Evolutionary conservation across 2,888 invertebrate species (phyloP).

Genomic region (Caenorhabditis sp.): DNA sequence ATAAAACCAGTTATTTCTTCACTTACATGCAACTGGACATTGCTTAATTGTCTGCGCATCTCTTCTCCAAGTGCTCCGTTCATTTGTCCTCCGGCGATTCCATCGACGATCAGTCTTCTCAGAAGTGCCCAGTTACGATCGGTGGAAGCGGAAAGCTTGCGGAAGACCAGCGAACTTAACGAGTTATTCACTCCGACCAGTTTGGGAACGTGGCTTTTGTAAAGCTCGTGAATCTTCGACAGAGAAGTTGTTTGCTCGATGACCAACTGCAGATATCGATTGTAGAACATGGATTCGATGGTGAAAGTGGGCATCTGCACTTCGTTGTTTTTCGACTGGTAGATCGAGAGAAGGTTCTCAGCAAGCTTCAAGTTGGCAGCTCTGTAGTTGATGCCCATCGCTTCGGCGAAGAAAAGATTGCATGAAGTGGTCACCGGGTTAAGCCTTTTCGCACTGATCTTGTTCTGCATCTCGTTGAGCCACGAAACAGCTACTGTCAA

Average conservation of each 20-base stretch:
- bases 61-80: slow-evolving; percentile 21
- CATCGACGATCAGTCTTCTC: slow-evolving; percentile 66
- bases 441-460: slow-evolving; percentile 44
- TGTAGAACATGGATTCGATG: slow-evolving; percentile 65
- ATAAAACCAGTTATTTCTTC: background rate
- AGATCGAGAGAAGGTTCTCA: slow-evolving; percentile 65
- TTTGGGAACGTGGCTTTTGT: slow-evolving; percentile 69
- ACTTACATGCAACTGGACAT: slow-evolving; percentile 61
- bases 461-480: slow-evolving; percentile 62
- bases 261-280: slow-evolving; percentile 61
- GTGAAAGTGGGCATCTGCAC: slow-evolving; percentile 70
- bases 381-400: slow-evolving; percentile 58
- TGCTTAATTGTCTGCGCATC: slow-evolving; percentile 61
- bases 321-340: slow-evolving; percentile 63
- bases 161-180: slow-evolving; percentile 50
- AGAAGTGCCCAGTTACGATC: slow-evolving; percentile 59
- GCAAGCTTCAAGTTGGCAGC: slow-evolving; percentile 65
- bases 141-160: slow-evolving; percentile 42
- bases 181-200: slow-evolving; percentile 66
- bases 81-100: slow-evolving; percentile 61
- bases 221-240: slow-evolving; percentile 61
- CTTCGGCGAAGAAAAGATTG: slow-evolving; percentile 60
- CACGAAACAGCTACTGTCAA: slow-evolving; percentile 57
- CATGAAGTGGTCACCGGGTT: slow-evolving; percentile 33
- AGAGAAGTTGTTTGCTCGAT: slow-evolving; percentile 52